Evolutionary conservation across 2,888 invertebrate species (phyloP).

Genomic region (Mythimna ferrago): DNA sequence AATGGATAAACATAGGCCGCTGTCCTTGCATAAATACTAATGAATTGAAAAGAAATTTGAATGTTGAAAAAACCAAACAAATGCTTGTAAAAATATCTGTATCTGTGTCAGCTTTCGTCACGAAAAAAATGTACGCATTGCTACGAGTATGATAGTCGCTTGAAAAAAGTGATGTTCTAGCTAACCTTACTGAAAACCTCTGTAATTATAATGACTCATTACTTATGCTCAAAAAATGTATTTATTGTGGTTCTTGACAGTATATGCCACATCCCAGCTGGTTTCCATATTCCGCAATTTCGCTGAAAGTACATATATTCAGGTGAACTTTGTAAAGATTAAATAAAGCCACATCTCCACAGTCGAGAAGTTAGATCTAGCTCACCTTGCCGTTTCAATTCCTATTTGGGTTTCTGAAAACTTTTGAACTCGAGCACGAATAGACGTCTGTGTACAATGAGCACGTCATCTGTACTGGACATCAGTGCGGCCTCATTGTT

Average conservation of each 20-base stretch:
- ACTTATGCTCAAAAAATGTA: background rate
- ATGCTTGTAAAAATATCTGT: background rate
- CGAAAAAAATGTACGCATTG: background rate
- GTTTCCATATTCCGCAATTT: background rate
- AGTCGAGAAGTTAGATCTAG: constrained; percentile 2
- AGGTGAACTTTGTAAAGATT: background rate
- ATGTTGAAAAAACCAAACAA: background rate
- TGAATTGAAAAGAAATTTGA: background rate
- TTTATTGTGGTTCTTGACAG: background rate
- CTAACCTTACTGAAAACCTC: background rate
- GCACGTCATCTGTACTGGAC: constrained; percentile 74
- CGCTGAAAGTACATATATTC: background rate
- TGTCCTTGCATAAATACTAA: background rate
- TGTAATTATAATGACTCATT: background rate
- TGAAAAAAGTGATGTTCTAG: background rate
- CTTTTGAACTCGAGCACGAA: constrained; percentile 67
- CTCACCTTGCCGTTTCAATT: constrained; percentile 29
- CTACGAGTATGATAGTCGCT: background rate
- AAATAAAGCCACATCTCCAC: background rate
- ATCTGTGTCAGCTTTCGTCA: background rate
- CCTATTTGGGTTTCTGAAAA: constrained; percentile 64
- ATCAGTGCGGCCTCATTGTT: constrained; percentile 81
- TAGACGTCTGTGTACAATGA: constrained; percentile 73
- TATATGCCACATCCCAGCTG: background rate
- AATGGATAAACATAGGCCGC: background rate